A percentile compares a stretch with the other conserved stretches of the same genome.
These are phyloP conservation scores for Lytechinus pictus DNA, from an alignment of 35 echinoderm and acorn worm species.

Conservation along the genomic window DNA sequence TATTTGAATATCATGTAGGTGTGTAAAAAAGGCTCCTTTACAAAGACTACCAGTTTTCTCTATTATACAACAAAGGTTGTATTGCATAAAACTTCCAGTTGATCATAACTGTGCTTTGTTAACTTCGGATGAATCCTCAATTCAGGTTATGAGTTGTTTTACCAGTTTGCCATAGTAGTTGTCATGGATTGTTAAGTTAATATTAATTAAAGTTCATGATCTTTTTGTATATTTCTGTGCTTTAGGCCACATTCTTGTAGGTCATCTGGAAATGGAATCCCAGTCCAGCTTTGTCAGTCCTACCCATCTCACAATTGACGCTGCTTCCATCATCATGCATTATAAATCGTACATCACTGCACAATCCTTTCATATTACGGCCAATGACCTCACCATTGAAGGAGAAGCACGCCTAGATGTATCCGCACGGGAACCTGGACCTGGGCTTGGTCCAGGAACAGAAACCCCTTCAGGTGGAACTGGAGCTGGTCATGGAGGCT, in stretches of 20 bases:
- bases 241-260: slow-evolving; percentile 70
- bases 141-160: too few relatives aligned
- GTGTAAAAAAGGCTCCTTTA: too few relatives aligned
- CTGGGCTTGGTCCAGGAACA: slow-evolving; percentile 54
- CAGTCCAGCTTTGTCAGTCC: slow-evolving; percentile 60
- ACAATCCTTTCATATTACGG: slow-evolving; percentile 62
- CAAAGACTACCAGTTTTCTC: too few relatives aligned
- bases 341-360: slow-evolving; percentile 71
- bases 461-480: not conserved
- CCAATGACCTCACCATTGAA: slow-evolving; percentile 70
- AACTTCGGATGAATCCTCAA: too few relatives aligned
- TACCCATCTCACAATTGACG: slow-evolving; percentile 61
- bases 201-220: too few relatives aligned
- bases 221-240: not conserved
- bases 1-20: too few relatives aligned
- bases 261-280: slow-evolving; percentile 72
- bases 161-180: too few relatives aligned
- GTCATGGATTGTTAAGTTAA: too few relatives aligned
- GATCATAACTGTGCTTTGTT: too few relatives aligned
- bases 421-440: slow-evolving; percentile 62
- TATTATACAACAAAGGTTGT: too few relatives aligned
- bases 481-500: slow-evolving; percentile 80
- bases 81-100: too few relatives aligned
- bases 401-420: slow-evolving; percentile 79
- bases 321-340: slow-evolving; percentile 67